These are phyloP conservation scores for Cirrhinus molitorella DNA, from an alignment of 2,797 vertebrate species.

Conservation along the genomic window DNA sequence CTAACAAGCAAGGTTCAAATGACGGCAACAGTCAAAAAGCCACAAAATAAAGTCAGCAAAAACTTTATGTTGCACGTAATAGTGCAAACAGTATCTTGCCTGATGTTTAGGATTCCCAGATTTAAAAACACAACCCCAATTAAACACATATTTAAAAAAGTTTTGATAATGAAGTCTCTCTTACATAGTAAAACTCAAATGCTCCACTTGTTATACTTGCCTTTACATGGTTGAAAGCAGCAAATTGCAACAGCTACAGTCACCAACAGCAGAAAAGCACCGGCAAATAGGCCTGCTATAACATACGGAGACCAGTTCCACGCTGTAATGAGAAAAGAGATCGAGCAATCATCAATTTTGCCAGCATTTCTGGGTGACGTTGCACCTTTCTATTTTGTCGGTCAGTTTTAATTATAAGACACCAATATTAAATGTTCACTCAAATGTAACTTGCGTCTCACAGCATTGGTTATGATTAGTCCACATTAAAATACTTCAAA, in stretches of 20 bases:
- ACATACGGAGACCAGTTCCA: too few species aligned
- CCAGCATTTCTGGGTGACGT: neutral
- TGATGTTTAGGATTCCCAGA: neutral
- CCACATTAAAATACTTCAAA: neutral
- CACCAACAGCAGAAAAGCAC: neutral
- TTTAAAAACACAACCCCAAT: neutral
- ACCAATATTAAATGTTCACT: neutral
- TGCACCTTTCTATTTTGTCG: neutral
- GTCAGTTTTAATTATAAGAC: neutral
- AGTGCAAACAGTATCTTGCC: neutral
- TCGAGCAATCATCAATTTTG: too few species aligned
- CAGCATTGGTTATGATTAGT: neutral
- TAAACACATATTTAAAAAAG: neutral
- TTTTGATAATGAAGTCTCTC: neutral
- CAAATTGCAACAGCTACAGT: neutral
- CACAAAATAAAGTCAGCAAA: neutral
- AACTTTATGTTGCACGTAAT: neutral
- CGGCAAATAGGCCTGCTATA: too few species aligned
- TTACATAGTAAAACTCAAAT: neutral
- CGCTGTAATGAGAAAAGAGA: conserved; percentile 3
- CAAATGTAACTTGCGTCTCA: neutral
- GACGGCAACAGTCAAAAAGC: too few species aligned
- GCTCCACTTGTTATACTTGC: neutral
- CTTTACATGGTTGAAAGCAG: neutral
- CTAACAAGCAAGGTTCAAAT: too few species aligned